Base-by-base conservation (phyloP, 2,797 vertebrate genomes). In the Amazona finschi region DNA sequence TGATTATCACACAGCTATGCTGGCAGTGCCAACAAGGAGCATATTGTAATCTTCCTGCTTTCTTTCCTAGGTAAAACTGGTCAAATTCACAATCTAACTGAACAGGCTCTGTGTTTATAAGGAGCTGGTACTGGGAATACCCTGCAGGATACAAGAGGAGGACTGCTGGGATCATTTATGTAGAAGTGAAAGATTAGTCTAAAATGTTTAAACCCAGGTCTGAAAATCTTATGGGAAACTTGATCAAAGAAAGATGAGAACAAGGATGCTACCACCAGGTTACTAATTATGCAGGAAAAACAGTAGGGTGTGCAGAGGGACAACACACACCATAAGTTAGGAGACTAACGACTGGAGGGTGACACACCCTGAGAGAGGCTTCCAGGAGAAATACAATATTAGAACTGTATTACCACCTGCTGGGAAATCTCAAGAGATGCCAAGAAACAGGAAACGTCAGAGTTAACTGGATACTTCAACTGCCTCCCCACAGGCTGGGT, bases 371-470 rank as follows among this genome's bases (percentile, higher is more conserved):
- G 43, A 43, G n/a, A 88, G 36, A 60, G 30, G 39, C n/a, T 86
- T 88, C 19, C 44, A 77, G 46, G 43, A 92, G 78, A 85, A 85
- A 96, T 27, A 62, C 24, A 55, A 30, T 52, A 75, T 86, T 58
- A 90, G 53, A 95, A 70, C 73, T 86, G 55, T 44, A 81, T 72
- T 84, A 70, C 24, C n/a, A 52, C 43, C 64, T 57, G 64, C 78
- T 74, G 75, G 85, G 78, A 90, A 82, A 89, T 8, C 71, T 70
- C 67, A 71, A 67, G 44, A 50, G 64, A 92, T 66, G 55, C 74
- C 80, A 90, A 90, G 58, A 91, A 92, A 21, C 64, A 89, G 90
- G 71, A 94, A 95, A 85, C 46, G n/a, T 64, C 75, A 89, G 38
- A 70, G 31, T 55, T 52, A 91, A 86, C 39, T 8, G 31, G 55